These are phyloP conservation scores for Sitobion miscanthi DNA, from an alignment of 1,140 invertebrate genomes.

Conservation along the genomic window DNA sequence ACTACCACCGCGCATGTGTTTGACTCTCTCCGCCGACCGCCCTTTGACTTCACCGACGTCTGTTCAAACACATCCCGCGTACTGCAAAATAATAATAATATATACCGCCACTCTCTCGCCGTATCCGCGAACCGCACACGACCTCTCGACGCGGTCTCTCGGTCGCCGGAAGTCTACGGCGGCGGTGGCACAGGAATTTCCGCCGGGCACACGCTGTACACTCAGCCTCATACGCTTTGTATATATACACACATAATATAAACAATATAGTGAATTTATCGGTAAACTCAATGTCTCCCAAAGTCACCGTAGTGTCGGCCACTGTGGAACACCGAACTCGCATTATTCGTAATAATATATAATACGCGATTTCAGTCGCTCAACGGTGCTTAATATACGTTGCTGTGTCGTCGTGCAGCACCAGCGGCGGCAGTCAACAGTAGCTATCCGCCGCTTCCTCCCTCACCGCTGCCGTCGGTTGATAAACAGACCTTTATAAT, in stretches of 20 bases:
- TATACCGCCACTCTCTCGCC: too few relatives aligned
- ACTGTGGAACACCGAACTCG: neutral
- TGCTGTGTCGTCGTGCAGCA: neutral
- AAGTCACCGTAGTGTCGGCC: neutral
- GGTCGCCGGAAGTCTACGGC: neutral
- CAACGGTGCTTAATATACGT: neutral
- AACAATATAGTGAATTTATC: neutral
- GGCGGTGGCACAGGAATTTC: neutral
- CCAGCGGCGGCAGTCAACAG: neutral
- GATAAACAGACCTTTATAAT: constrained; percentile 23
- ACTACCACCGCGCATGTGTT: neutral
- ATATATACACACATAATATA: neutral
- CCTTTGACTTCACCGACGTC: neutral
- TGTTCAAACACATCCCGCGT: neutral
- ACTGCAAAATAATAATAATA: neutral
- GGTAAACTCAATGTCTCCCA: neutral
- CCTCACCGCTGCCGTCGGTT: neutral
- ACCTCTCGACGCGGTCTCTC: neutral
- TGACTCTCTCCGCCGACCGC: neutral
- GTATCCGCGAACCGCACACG: neutral
- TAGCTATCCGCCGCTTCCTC: neutral
- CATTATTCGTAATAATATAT: neutral
- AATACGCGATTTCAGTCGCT: neutral
- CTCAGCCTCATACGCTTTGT: neutral
- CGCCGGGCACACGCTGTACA: neutral